A percentile compares a stretch with the other conserved stretches of the same genome.
Conservation (phyloP, 2,888 invertebrate species). For the Clistopyga incitator region DNA sequence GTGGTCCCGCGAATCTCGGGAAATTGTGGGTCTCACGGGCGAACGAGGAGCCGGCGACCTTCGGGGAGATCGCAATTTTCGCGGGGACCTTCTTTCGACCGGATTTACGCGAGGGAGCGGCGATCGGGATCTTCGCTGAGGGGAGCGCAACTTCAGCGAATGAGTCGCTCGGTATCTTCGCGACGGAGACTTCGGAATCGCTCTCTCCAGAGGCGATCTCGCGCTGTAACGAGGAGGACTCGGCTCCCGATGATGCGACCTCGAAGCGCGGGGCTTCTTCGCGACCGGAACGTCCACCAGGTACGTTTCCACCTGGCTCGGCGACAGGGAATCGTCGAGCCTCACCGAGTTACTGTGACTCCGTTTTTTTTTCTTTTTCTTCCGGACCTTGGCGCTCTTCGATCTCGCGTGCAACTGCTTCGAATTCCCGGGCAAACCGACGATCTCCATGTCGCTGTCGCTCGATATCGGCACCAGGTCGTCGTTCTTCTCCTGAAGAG, state of each 20-base stretch:
- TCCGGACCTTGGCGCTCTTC: slow-evolving; percentile 67
- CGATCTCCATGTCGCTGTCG: slow-evolving; percentile 82
- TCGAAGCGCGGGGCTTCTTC: slow-evolving; percentile 64
- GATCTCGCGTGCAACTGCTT: slow-evolving; percentile 58
- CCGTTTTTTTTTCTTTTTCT: slow-evolving; percentile 77
- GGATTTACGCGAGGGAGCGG: slow-evolving; percentile 65
- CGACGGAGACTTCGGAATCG: slow-evolving; percentile 65
- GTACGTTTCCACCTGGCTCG: slow-evolving; percentile 57
- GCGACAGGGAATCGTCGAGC: slow-evolving; percentile 69
- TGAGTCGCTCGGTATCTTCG: slow-evolving; percentile 70
- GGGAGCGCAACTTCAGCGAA: slow-evolving; percentile 63
- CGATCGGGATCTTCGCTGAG: slow-evolving; percentile 71
- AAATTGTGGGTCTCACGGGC: slow-evolving; percentile 25
- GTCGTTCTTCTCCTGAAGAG: slow-evolving; percentile 77
- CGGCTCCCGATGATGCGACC: slow-evolving; percentile 68
- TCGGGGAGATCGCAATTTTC: slow-evolving; percentile 60
- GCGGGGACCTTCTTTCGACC: slow-evolving; percentile 61
- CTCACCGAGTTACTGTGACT: slow-evolving; percentile 61
- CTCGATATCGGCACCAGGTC: slow-evolving; percentile 82
- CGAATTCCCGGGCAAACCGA: slow-evolving; percentile 75
- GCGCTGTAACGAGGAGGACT: slow-evolving; percentile 68
- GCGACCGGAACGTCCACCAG: slow-evolving; percentile 16
- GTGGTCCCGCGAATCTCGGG: slow-evolving; percentile 45
- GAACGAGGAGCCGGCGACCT: slow-evolving; percentile 45
- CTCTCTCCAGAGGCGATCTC: slow-evolving; percentile 54